A percentile compares a stretch with the other conserved stretches of the same genome.
phyloP scores from a whole-genome alignment of 2,888 invertebrate genomes.

The Cetonia aurata region DNA sequence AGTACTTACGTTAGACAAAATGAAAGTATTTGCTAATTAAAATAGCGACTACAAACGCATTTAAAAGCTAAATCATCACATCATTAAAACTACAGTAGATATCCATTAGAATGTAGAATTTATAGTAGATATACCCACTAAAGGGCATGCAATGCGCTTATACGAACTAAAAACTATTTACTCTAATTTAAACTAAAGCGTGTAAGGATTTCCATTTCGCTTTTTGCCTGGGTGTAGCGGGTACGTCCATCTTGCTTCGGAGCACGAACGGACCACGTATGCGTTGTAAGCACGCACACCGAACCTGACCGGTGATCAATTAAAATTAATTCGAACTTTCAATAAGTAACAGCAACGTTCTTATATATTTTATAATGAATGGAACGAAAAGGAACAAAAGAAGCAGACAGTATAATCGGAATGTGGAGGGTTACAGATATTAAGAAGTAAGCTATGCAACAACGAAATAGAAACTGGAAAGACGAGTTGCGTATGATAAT shows the following conservation, averaged over 20 bases:
- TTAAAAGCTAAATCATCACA: constrained; percentile 1
- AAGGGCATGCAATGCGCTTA: constrained; percentile 5
- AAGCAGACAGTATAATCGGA: constrained; percentile 42
- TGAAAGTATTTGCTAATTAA: neutral
- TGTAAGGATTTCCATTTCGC: constrained; percentile 16
- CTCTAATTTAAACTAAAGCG: constrained; percentile 26
- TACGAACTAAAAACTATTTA: neutral
- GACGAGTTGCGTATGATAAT: constrained; percentile 66
- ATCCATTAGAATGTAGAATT: constrained; percentile 21
- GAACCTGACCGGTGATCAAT: constrained; percentile 33
- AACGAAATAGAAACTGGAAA: constrained; percentile 66
- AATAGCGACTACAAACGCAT: neutral
- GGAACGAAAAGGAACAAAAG: constrained; percentile 43
- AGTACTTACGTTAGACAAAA: too few species aligned
- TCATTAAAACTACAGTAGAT: constrained; percentile 21
- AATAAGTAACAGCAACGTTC: constrained; percentile 35
- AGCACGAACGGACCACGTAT: neutral
- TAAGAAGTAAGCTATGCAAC: constrained; percentile 51
- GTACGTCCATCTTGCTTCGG: neutral
- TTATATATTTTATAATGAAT: constrained; percentile 41
- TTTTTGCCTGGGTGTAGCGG: neutral
- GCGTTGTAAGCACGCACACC: constrained; percentile 8
- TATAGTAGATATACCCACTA: constrained; percentile 9
- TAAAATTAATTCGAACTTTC: constrained; percentile 39
- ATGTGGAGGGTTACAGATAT: constrained; percentile 46